phyloP scores from a whole-genome alignment of 37 sponge, comb jelly and placozoan genomes.

The Spongilla lacustris region DNA sequence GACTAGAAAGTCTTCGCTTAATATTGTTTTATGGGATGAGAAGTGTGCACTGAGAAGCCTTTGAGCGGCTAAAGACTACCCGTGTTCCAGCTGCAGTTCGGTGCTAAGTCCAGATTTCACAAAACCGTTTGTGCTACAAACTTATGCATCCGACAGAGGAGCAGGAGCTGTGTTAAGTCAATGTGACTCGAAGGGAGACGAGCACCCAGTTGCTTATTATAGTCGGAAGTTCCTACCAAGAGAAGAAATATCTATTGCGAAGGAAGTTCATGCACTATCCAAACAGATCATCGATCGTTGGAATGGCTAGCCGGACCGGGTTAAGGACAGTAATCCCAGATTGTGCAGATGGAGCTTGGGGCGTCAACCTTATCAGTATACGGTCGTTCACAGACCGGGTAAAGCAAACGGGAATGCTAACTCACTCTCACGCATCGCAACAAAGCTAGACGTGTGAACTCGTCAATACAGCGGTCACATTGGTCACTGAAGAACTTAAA shows the following conservation, averaged over 20 bases:
- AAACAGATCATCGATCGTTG: slow-evolving; percentile 7
- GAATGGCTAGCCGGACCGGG: slow-evolving; percentile 6
- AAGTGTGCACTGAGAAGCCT: no score
- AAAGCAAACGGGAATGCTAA: no score
- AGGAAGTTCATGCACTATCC: neutral
- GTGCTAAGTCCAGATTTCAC: slow-evolving; percentile 14
- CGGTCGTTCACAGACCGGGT: no score
- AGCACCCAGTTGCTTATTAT: slow-evolving; percentile 43
- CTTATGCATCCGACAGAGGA: slow-evolving; percentile 34
- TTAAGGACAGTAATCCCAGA: slow-evolving; percentile 16
- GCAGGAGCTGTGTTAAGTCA: slow-evolving; percentile 51
- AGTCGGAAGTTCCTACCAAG: slow-evolving; percentile 25
- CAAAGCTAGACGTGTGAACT: no score
- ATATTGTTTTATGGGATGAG: no score
- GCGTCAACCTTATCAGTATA: no score
- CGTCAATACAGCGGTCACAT: no score
- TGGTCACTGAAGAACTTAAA: no score
- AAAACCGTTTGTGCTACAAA: slow-evolving; percentile 12
- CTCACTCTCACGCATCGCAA: no score
- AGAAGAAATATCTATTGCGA: slow-evolving; percentile 18
- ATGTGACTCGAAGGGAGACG: slow-evolving; percentile 14
- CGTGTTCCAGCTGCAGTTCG: no score
- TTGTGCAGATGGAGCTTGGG: slow-evolving; percentile 23
- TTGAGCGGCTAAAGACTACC: no score
- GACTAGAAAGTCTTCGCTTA: no score